Evolutionary conservation across 1,140 invertebrate genomes (phyloP), one percentile per base, ranked within the genome.

Genomic region (Lasioglossum albipes): DNA sequence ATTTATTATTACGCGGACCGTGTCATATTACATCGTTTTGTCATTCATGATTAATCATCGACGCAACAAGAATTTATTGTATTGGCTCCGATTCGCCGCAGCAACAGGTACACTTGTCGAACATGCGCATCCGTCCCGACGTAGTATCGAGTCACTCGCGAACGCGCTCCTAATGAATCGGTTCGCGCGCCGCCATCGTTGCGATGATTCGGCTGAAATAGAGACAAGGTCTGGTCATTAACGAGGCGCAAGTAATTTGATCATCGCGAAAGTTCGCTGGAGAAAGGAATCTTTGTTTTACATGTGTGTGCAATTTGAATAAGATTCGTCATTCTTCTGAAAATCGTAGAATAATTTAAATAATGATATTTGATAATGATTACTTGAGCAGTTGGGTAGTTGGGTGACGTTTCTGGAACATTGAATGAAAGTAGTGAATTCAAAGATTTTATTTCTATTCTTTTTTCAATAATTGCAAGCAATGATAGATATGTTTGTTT

Each of bases 31-130:
- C 79, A 66, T 41, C 83, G 83, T 85, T 85, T 85, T 84, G 84
- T 85, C 84, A 85, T 73, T 82, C 64, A 71, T 73, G 84, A 85
- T 85, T 84, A 84, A 85, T 85, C 80, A 82, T 79, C 70, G 84
- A 84, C 74, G 79, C 70, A 85, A 84, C 84, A 84, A 85, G 84
- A 85, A 85, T 85, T 85, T 85, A 85, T 85, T 70, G 84, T 85
- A 85, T 84, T 84, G 83, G 78, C 71, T 64, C 54, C 79, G 82
- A 57, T 70, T 70, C 52, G 71, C 77, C 64, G 70, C 79, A 85
- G 84, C 84, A 85, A 85, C 84, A 85, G 84, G 84, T 85, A 82
- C 79, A 69, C 70, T 84, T 74, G 78, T 66, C 74, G 76, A 65
- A 80, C 80, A 81, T 75, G 78, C 67, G 64, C 75, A 42, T 31